phyloP scores from a whole-genome alignment of 2,113 vertebrate species.

The Neolamprologus ventralis region DNA sequence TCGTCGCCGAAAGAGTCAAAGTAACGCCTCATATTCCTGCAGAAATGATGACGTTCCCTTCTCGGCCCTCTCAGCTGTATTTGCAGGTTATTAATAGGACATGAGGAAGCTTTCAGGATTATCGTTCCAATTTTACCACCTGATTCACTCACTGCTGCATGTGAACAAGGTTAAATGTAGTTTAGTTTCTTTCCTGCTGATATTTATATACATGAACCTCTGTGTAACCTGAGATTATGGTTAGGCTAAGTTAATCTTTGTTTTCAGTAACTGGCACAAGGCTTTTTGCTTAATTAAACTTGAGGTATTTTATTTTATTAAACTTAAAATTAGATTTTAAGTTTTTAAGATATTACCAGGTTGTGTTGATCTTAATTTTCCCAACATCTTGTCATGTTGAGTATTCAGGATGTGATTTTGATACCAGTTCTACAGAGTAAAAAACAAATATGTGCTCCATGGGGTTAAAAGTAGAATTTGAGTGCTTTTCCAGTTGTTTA shows the following conservation, averaged over 20 bases:
- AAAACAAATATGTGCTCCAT: neutral
- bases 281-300: neutral
- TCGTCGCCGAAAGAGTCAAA: neutral
- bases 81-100: neutral
- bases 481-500: neutral
- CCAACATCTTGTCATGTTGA: neutral
- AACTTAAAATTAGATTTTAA: neutral
- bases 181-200: neutral
- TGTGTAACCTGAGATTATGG: neutral
- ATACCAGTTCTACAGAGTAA: neutral
- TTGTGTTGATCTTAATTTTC: neutral
- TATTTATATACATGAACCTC: neutral
- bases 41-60: neutral
- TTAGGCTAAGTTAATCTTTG: neutral
- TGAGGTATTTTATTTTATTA: neutral
- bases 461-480: neutral
- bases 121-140: neutral
- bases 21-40: neutral
- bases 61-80: neutral
- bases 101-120: neutral
- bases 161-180: neutral
- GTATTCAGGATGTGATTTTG: neutral
- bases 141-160: neutral
- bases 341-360: neutral
- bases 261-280: neutral